Base-by-base conservation (phyloP, 1,140 invertebrate genomes). In the Glossosoma conforme region DNA sequence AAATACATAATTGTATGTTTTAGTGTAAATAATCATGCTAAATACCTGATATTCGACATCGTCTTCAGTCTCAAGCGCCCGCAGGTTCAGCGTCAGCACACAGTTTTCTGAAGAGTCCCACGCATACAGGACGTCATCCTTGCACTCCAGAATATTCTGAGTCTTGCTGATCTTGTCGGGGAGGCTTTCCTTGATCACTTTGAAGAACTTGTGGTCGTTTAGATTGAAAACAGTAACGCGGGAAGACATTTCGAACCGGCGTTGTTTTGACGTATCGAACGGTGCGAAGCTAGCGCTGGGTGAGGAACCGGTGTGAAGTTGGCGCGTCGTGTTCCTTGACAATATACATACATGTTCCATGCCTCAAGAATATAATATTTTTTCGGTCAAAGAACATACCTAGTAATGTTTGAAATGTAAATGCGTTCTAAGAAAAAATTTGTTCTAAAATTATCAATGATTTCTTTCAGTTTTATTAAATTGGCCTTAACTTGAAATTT, bases 61-160 rank as follows among this genome's bases (percentile, higher is more conserved):
- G 35, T 70, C 66, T 54, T 75, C 76, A 18, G 65, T 70, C 44
- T 77, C 73, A 20, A 77, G 65, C 18, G 75, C 72, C 51, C 78
- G 77, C 37, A 82, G 44, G 61, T 84, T 81, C 35, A 84, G 63
- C 33, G 76, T 74, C 48, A 79, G 68, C 40, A 84, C 69, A 65
- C 80, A 82, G 57, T 75, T 79, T 64, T 82, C 80, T 15, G 75
- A 64, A 2, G 75, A 70, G 61, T 79, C 77, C 83, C 83, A 85
- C 45, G 77, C 70, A 56, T 79, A 85, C 13, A 83, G 67, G 54
- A 83, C 72, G 62, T 81, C 78, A 51, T 84, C 81, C 35, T 75
- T 75, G 24, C 83, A 73, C 54, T 77, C 75, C 5, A 84, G 59
- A 36, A 84, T 74, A 65, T 82, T 83, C 35, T 72, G 67, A 13